Conservation (phyloP, 2,113 vertebrate species). For the Corythoichthys intestinalis region DNA sequence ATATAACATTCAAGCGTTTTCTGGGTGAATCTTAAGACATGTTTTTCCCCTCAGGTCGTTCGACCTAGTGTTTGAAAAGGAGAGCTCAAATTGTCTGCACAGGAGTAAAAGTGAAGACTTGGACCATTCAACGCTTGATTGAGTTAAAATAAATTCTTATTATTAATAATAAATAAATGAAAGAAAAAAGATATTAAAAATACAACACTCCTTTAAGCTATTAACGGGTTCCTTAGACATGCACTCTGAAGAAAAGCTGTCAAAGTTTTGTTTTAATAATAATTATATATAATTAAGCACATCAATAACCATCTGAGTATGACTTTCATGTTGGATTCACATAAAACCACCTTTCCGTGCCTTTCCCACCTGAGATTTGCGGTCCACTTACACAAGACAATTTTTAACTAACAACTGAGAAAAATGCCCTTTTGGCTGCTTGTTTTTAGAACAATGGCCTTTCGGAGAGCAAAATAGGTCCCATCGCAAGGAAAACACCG, state of each 20-base stretch:
- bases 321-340: not conserved
- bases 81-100: conserved; percentile 19
- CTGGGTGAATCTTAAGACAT: conserved; percentile 20
- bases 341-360: not conserved
- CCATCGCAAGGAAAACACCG: not conserved
- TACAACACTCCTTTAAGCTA: conserved; percentile 18
- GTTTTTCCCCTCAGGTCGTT: conserved; percentile 33
- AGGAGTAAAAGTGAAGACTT: conserved; percentile 14
- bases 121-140: not conserved
- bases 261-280: not conserved
- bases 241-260: not conserved
- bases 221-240: conserved; percentile 9
- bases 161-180: not conserved
- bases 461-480: not conserved
- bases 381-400: not conserved
- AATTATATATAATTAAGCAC: too few species aligned
- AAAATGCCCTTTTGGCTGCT: not conserved
- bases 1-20: conserved; percentile 37
- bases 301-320: not conserved
- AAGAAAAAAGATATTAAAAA: not conserved
- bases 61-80: conserved; percentile 40
- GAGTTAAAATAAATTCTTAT: not conserved
- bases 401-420: not conserved
- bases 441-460: not conserved
- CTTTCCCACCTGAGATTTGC: not conserved